Evolutionary conservation across 1,140 invertebrate genomes (phyloP).

Genomic region (Calliopsis andreniformis): DNA sequence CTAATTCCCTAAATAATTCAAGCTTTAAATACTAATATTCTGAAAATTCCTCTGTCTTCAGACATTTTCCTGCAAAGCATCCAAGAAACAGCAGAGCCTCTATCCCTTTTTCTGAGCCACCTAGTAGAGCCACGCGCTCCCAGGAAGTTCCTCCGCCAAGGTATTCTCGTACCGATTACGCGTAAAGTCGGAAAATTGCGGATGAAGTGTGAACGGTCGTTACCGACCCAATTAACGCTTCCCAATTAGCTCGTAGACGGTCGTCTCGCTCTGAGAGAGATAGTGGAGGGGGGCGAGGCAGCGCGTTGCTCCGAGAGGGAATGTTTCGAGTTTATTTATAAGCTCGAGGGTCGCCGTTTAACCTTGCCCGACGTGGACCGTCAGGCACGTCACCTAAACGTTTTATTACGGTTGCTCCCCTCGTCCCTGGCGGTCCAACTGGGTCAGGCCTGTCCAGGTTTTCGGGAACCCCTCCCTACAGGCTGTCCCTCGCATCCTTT

Average conservation of each 20-base stretch:
- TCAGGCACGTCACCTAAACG: slow-evolving; percentile 59
- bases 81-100: too few species aligned
- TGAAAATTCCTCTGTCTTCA: too few species aligned
- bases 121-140: not conserved
- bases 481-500: not conserved
- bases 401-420: slow-evolving; percentile 58
- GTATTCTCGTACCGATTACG: not conserved
- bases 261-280: slow-evolving; percentile 1
- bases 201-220: not conserved
- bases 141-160: not conserved
- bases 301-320: slow-evolving; percentile 18
- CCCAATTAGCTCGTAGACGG: too few species aligned
- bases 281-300: not conserved
- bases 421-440: slow-evolving; percentile 60
- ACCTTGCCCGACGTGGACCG: slow-evolving; percentile 72
- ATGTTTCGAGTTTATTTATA: slow-evolving; percentile 71
- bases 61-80: too few species aligned
- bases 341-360: slow-evolving; percentile 73
- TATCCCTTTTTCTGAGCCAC: too few species aligned
- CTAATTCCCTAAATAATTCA: too few species aligned
- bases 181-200: slow-evolving; percentile 2
- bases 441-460: slow-evolving; percentile 62
- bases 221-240: too few species aligned
- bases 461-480: slow-evolving; percentile 6
- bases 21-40: too few species aligned